These are phyloP conservation scores for Chrysemys picta DNA, from an alignment of 2,113 vertebrate genomes.

Conservation along the genomic window DNA sequence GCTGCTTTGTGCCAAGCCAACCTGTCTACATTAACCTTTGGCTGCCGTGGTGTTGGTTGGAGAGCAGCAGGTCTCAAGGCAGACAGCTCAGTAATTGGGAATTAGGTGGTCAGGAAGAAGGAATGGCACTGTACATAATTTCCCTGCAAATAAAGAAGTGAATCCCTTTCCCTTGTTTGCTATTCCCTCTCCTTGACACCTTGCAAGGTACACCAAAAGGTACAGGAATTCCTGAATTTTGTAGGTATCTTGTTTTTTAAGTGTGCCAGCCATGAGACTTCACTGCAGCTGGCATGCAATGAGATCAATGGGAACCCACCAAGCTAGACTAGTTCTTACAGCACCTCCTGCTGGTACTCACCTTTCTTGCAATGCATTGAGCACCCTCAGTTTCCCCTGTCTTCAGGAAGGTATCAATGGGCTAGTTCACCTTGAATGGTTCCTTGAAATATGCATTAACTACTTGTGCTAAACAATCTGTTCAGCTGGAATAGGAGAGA, in stretches of 20 bases:
- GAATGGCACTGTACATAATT: not conserved
- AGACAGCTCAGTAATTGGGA: not conserved
- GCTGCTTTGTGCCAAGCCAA: slow-evolving; percentile 1
- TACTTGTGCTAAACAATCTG: too few relatives aligned
- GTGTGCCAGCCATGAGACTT: not conserved
- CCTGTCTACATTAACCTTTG: not conserved
- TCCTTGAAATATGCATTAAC: too few relatives aligned
- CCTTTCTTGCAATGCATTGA: rapidly evolving
- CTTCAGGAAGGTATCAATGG: rapidly evolving
- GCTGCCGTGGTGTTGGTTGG: not conserved
- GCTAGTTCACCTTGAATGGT: too few relatives aligned
- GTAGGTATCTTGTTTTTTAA: not conserved
- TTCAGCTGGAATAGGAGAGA: not conserved
- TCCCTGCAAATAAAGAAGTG: not conserved
- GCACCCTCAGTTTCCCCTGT: rapidly evolving
- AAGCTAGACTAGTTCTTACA: rapidly evolving
- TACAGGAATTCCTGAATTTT: not conserved
- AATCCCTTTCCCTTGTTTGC: not conserved
- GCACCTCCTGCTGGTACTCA: rapidly evolving
- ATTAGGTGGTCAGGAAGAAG: not conserved
- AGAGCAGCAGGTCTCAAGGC: not conserved
- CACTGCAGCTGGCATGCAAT: rapidly evolving
- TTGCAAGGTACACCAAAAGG: not conserved
- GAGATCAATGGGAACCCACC: not conserved
- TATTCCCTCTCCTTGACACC: not conserved